phyloP scores from a whole-genome alignment of 2,888 invertebrate species.

The Tridacna gigas region DNA sequence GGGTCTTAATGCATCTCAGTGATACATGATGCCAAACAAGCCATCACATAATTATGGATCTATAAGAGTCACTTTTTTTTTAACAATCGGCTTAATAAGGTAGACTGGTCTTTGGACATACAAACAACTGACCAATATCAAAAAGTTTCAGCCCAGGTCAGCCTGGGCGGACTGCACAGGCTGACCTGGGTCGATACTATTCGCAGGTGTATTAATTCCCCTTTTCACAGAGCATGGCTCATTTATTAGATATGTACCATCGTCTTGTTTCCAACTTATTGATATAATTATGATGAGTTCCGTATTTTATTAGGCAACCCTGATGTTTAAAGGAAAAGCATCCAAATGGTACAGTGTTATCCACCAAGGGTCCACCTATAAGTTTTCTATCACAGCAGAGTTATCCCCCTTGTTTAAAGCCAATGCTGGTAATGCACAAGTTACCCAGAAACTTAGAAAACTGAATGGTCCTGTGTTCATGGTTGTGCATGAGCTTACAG shows the following conservation, averaged over 20 bases:
- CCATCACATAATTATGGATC: too few relatives aligned
- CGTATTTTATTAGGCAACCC: constrained; percentile 28
- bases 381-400: constrained; percentile 32
- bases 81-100: too few relatives aligned
- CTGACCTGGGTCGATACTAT: too few relatives aligned
- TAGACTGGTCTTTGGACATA: too few relatives aligned
- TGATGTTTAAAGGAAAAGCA: constrained; percentile 37
- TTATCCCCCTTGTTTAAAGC: constrained; percentile 30
- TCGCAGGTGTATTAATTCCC: too few relatives aligned
- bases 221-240: too few relatives aligned
- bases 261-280: neutral
- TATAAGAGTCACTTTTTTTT: too few relatives aligned
- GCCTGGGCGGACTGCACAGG: too few relatives aligned
- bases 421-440: neutral
- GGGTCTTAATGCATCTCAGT: too few relatives aligned
- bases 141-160: too few relatives aligned
- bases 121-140: too few relatives aligned
- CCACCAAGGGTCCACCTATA: constrained; percentile 43
- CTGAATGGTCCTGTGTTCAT: neutral
- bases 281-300: neutral
- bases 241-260: neutral
- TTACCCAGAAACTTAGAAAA: constrained; percentile 19
- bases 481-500: constrained; percentile 10
- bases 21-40: too few relatives aligned
- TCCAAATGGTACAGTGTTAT: constrained; percentile 57